Percentiles rank a stretch among this genome's conserved stretches.
Evolutionary conservation across 2,797 vertebrate genomes (phyloP).

Genomic region (Spheniscus humboldti): DNA sequence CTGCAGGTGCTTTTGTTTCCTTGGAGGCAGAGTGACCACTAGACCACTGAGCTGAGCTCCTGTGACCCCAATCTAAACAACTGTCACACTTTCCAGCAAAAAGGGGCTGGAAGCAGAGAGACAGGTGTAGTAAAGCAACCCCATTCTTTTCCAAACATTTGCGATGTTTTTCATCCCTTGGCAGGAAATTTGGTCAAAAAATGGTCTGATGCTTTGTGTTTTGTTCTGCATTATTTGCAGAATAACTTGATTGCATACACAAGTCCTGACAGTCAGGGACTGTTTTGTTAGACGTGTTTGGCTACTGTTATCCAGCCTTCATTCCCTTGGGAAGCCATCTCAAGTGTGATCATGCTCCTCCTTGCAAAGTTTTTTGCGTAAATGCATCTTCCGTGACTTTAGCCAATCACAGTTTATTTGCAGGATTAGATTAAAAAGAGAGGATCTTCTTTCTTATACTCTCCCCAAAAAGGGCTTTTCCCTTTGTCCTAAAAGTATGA

Average conservation of each 20-base stretch:
- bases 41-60: not conserved
- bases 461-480: rapidly evolving
- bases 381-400: not conserved
- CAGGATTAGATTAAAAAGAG: not conserved
- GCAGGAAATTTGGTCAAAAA: not conserved
- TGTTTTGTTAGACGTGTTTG: not conserved
- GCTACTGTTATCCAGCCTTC: not conserved
- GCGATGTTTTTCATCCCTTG: not conserved
- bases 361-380: not conserved
- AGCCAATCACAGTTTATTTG: not conserved
- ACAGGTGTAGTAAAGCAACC: not conserved
- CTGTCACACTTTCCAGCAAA: not conserved
- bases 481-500: not conserved
- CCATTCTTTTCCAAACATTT: not conserved
- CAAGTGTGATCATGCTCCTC: not conserved
- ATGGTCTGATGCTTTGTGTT: not conserved
- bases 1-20: not conserved
- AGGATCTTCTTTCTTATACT: not conserved
- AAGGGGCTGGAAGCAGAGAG: not conserved
- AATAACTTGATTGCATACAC: not conserved
- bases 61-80: not conserved
- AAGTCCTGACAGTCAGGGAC: not conserved
- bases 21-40: not conserved
- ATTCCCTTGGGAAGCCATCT: not conserved
- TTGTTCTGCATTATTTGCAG: not conserved